These are phyloP conservation scores for Desmodus rotundus DNA, from an alignment of 2,113 vertebrate species.

Conservation along the genomic window DNA sequence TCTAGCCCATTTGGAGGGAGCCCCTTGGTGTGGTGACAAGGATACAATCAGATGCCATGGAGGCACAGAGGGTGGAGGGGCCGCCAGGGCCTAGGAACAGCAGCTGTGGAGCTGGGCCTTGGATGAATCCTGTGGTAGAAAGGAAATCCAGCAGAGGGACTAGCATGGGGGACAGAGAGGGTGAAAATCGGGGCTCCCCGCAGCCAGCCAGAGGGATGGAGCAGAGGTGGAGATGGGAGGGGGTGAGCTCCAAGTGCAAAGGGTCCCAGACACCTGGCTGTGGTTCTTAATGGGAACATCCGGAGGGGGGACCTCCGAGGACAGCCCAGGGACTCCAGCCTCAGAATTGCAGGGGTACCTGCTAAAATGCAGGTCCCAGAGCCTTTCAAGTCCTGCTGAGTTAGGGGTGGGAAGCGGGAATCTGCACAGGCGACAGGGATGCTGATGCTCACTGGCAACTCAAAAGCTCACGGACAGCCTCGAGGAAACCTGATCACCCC, in stretches of 20 bases:
- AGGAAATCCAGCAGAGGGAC: not conserved
- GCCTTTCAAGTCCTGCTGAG: not conserved
- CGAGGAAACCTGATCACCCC: not conserved
- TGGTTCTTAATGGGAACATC: not conserved
- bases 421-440: not conserved
- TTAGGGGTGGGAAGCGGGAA: not conserved
- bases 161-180: not conserved
- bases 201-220: not conserved
- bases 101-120: not conserved
- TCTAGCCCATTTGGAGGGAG: not conserved
- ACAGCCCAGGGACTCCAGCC: not conserved
- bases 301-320: not conserved
- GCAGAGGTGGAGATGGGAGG: fast-evolving
- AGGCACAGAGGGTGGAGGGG: not conserved
- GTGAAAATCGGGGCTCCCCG: fast-evolving
- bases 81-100: not conserved
- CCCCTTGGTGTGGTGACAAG: not conserved
- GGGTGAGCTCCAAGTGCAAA: not conserved
- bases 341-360: not conserved
- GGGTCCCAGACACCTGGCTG: not conserved
- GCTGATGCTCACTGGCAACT: not conserved
- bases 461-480: fast-evolving
- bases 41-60: not conserved
- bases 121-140: not conserved
- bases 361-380: not conserved